Evolutionary conservation across 2,888 invertebrate species (phyloP).

Genomic region (Drosophila sordidula): DNA sequence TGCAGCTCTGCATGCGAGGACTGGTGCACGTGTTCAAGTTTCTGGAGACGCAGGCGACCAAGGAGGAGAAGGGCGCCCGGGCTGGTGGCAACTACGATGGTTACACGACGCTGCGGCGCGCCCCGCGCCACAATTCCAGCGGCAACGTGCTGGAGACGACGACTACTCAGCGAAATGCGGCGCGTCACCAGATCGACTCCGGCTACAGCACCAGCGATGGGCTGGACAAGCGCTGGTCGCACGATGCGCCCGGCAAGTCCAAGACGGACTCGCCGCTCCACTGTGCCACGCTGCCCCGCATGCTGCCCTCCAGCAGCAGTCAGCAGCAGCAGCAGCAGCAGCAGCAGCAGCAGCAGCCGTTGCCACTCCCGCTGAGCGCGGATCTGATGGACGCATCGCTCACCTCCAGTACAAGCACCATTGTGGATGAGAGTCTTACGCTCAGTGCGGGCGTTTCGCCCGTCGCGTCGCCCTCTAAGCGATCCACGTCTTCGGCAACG

Average conservation of each 20-base stretch:
- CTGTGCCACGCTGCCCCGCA: conserved; percentile 74
- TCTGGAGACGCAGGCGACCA: conserved; percentile 94
- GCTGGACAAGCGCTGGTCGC: conserved; percentile 93
- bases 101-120: conserved; percentile 83
- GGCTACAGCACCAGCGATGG: conserved; percentile 95
- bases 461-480: conserved; percentile 73
- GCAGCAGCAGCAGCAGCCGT: conserved; percentile 36
- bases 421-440: conserved; percentile 80
- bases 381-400: conserved; percentile 82
- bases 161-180: conserved; percentile 68
- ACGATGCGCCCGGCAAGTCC: conserved; percentile 86
- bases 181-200: conserved; percentile 92
- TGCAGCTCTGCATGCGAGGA: conserved; percentile 91
- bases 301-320: conserved; percentile 56
- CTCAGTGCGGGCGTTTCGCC: conserved; percentile 57
- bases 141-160: conserved; percentile 80
- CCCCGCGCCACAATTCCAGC: conserved; percentile 81
- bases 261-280: conserved; percentile 83
- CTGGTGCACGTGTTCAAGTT: conserved; percentile 98
- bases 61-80: conserved; percentile 86
- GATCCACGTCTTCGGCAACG: conserved; percentile 31
- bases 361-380: conserved; percentile 58
- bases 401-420: conserved; percentile 81
- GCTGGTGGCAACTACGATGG: conserved; percentile 85
- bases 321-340: conserved; percentile 15